These are phyloP conservation scores for Ephialtes manifestator DNA, from an alignment of 2,888 invertebrate genomes.

Conservation along the genomic window DNA sequence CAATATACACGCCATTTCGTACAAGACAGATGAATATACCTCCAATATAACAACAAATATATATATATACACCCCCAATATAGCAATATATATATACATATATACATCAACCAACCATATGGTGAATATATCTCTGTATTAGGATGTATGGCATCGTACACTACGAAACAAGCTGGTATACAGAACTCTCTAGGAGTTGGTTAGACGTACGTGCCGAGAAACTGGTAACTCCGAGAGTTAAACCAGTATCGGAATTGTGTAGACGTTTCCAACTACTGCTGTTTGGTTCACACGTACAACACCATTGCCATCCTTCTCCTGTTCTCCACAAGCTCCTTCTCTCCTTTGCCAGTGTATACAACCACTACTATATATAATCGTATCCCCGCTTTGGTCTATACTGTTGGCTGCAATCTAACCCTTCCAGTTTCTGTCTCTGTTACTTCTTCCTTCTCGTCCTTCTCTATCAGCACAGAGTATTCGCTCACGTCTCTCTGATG, in stretches of 20 bases:
- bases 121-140: neutral
- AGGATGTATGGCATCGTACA: conserved; percentile 24
- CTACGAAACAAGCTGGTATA: conserved; percentile 52
- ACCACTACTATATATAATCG: neutral
- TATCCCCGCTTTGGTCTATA: conserved; percentile 32
- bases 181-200: conserved; percentile 44
- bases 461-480: conserved; percentile 10
- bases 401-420: conserved; percentile 59
- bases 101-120: conserved; percentile 12
- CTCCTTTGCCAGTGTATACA: conserved; percentile 15
- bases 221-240: conserved; percentile 67
- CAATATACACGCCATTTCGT: conserved; percentile 37
- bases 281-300: conserved; percentile 68
- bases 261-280: conserved; percentile 65
- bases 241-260: conserved; percentile 69
- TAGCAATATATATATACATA: neutral
- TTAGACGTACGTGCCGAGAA: conserved; percentile 65
- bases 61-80: neutral
- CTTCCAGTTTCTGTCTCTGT: conserved; percentile 50
- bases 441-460: conserved; percentile 20
- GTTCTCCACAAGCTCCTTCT: neutral
- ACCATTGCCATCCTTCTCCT: conserved; percentile 35
- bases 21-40: conserved; percentile 49
- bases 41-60: neutral
- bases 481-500: conserved; percentile 24